A percentile compares a stretch with the other conserved stretches of the same genome.
Conservation (phyloP, 2,797 vertebrate genomes). For the Petrocephalus sullivani region DNA sequence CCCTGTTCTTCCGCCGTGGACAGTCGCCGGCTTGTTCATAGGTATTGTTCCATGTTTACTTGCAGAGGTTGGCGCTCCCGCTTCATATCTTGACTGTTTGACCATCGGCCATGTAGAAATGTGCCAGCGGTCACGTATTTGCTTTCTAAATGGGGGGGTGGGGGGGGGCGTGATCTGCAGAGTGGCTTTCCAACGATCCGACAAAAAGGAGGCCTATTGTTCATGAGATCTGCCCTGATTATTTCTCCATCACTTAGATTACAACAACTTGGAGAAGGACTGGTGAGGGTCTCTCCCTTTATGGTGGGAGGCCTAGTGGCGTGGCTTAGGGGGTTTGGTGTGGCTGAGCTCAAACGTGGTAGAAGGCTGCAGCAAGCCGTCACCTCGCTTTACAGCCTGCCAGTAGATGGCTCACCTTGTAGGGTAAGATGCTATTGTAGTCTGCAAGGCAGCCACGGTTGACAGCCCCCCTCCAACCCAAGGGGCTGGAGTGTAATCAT, state of each 20-base stretch:
- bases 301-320: not conserved
- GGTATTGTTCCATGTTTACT: slow-evolving; percentile 44
- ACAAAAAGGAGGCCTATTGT: slow-evolving; percentile 5
- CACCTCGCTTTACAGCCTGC: not conserved
- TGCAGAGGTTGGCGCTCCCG: not conserved
- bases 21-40: slow-evolving; percentile 39
- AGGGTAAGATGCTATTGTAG: not conserved
- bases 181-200: not conserved
- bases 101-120: not conserved
- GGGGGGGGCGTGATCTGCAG: not conserved
- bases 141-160: not conserved
- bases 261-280: not conserved
- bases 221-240: not conserved
- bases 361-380: not conserved
- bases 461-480: not conserved
- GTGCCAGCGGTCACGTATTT: not conserved
- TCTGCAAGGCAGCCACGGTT: not conserved
- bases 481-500: not conserved
- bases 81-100: not conserved
- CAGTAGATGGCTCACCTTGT: not conserved
- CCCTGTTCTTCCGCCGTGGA: slow-evolving; percentile 29
- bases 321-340: not conserved
- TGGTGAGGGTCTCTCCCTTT: not conserved
- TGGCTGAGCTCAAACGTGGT: not conserved
- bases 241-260: not conserved